Percentiles rank a stretch among this genome's conserved stretches.
phyloP scores from a whole-genome alignment of 1,140 invertebrate species.

The Armadillidium nasatum region DNA sequence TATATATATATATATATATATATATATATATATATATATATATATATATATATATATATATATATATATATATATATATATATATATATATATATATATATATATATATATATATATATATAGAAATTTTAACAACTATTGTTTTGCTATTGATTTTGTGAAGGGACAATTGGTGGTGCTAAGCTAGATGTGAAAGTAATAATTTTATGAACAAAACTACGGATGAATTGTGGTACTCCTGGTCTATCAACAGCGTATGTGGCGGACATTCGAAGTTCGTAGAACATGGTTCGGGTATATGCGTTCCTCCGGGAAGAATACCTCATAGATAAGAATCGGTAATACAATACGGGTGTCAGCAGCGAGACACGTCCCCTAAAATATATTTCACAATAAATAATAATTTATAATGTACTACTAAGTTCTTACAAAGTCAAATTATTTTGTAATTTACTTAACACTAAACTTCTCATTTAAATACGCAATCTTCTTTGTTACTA shows the following conservation, averaged over 20 bases:
- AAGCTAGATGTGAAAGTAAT: conserved; percentile 61
- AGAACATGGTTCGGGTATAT: conserved; percentile 83
- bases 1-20: too few species aligned
- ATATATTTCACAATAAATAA: background rate
- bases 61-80: too few species aligned
- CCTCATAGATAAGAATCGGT: conserved; percentile 83
- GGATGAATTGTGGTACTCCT: conserved; percentile 58
- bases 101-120: too few species aligned
- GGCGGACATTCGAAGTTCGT: conserved; percentile 63
- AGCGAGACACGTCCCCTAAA: conserved; percentile 74
- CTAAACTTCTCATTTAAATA: too few species aligned
- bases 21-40: too few species aligned
- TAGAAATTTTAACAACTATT: too few species aligned
- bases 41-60: too few species aligned
- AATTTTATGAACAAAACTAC: conserved; percentile 53
- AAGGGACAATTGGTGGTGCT: conserved; percentile 55
- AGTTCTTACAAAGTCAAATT: too few species aligned
- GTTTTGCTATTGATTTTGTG: conserved; percentile 24
- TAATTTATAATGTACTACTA: too few species aligned
- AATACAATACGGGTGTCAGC: conserved; percentile 88
- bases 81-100: too few species aligned
- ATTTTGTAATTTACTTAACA: too few species aligned
- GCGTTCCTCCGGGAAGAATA: conserved; percentile 90
- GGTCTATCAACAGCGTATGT: conserved; percentile 61
- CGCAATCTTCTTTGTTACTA: too few species aligned